Evolutionary conservation across 1,140 invertebrate species (phyloP).

Genomic region (Tetramorium parvispinum): DNA sequence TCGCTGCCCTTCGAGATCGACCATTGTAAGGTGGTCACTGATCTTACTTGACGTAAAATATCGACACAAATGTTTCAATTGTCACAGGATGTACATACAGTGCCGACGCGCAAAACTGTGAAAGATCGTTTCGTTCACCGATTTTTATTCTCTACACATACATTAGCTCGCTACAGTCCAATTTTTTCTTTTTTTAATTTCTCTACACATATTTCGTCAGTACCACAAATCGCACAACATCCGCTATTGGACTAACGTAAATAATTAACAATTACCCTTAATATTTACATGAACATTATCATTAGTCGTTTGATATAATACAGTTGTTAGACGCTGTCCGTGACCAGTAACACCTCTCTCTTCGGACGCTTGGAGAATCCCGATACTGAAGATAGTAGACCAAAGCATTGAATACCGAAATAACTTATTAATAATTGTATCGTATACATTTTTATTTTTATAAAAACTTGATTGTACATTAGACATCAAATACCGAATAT

Average conservation of each 20-base stretch:
- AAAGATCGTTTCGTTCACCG: slow-evolving; percentile 50
- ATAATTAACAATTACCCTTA: slow-evolving; percentile 67
- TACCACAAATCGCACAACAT: slow-evolving; percentile 56
- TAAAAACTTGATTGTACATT: neutral
- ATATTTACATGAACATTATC: slow-evolving; percentile 70
- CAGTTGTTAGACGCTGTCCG: slow-evolving; percentile 57
- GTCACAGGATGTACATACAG: slow-evolving; percentile 2
- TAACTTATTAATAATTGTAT: neutral
- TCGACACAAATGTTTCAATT: neutral
- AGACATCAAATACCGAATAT: neutral
- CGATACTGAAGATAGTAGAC: neutral
- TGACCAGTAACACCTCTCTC: slow-evolving; percentile 47
- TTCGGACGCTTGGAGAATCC: slow-evolving; percentile 9
- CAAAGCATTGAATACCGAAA: slow-evolving; percentile 3
- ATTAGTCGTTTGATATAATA: slow-evolving; percentile 70
- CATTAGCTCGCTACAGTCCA: slow-evolving; percentile 64
- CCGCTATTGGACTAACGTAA: slow-evolving; percentile 62
- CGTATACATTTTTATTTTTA: neutral
- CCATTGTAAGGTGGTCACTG: neutral
- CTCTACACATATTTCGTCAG: slow-evolving; percentile 56
- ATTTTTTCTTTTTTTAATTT: slow-evolving; percentile 54
- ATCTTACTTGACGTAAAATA: neutral
- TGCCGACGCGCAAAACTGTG: slow-evolving; percentile 8
- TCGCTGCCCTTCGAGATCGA: neutral
- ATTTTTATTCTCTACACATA: slow-evolving; percentile 62